Evolutionary conservation across 2,113 vertebrate genomes (phyloP).

Genomic region (Actenoides lindsayi): DNA sequence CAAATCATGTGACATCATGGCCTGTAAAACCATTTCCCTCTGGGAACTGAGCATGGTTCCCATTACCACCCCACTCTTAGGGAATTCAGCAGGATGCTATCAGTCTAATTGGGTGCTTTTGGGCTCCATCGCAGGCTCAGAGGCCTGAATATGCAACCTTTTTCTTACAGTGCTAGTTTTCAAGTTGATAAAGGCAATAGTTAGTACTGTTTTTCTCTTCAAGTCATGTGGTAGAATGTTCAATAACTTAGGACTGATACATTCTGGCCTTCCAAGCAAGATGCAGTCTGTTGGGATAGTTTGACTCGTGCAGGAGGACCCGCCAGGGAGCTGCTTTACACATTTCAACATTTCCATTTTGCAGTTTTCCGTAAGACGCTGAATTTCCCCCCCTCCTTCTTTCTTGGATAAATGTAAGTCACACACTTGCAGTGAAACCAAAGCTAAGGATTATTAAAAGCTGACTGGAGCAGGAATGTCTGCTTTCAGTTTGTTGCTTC

Average conservation of each 20-base stretch:
- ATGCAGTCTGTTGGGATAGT: not conserved
- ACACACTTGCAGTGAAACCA: conserved; percentile 29
- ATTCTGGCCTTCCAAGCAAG: not conserved
- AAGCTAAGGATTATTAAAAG: not conserved
- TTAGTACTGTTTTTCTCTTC: not conserved
- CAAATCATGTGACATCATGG: not conserved
- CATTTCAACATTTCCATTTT: conserved; percentile 22
- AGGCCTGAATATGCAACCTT: not conserved
- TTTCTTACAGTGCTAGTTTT: not conserved
- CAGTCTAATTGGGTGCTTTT: not conserved
- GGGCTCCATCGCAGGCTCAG: not conserved
- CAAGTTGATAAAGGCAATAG: not conserved
- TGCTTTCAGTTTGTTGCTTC: conserved; percentile 35
- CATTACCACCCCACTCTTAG: too few relatives aligned
- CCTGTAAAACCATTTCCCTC: fast-evolving
- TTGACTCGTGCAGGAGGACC: not conserved
- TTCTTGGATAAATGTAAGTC: conserved; percentile 15
- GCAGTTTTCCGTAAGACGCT: not conserved
- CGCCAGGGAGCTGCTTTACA: conserved; percentile 11
- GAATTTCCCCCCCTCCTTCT: not conserved
- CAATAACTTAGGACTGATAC: not conserved
- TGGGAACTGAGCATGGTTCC: not conserved
- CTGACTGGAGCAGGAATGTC: not conserved
- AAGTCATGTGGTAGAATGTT: not conserved
- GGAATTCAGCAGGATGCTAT: not conserved